These are phyloP conservation scores for Megaustenia siamemsis DNA, from an alignment of 2,888 invertebrate species.

Conservation along the genomic window DNA sequence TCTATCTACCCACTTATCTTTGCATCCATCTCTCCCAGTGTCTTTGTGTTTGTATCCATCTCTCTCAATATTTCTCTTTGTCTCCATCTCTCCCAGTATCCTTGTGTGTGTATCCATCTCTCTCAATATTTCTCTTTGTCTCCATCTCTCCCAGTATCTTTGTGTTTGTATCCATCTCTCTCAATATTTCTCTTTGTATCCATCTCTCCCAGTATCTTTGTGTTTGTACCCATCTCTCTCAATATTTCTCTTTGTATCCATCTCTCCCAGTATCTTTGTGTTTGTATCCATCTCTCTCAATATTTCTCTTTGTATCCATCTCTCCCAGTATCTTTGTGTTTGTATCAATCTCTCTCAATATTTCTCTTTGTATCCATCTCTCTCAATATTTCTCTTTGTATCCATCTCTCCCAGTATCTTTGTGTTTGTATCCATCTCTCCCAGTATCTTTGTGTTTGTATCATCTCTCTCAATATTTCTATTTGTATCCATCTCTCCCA, in stretches of 20 bases:
- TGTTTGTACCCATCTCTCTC: not conserved
- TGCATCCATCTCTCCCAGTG: too few species aligned
- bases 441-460: not conserved
- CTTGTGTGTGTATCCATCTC: constrained; percentile 5
- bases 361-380: too few species aligned
- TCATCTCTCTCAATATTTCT: not conserved
- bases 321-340: too few species aligned
- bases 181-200: not conserved
- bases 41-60: too few species aligned
- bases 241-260: not conserved
- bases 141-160: not conserved
- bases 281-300: not conserved
- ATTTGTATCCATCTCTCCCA: too few species aligned
- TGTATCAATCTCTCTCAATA: too few species aligned
- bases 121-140: not conserved
- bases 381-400: too few species aligned
- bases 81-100: constrained; percentile 1
- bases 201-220: not conserved
- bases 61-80: not conserved
- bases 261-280: not conserved
- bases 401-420: too few species aligned
- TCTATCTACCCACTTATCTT: too few species aligned
- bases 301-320: too few species aligned
- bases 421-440: too few species aligned
- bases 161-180: not conserved